These are phyloP conservation scores for Agrilus biguttatus DNA, from an alignment of 2,888 invertebrate genomes.

Conservation along the genomic window DNA sequence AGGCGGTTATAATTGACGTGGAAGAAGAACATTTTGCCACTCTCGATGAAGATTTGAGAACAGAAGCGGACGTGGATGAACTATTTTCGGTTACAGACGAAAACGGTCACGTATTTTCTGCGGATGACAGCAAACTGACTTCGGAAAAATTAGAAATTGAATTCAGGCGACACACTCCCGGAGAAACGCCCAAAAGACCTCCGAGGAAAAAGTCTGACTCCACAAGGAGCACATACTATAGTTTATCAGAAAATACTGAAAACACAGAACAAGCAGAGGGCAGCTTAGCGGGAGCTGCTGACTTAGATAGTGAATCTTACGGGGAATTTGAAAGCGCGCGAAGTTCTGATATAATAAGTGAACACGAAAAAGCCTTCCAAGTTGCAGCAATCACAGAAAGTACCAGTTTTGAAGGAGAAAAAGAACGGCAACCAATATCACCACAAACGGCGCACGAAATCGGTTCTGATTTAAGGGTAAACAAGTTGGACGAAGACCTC, in stretches of 20 bases:
- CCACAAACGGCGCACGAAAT: constrained; percentile 31
- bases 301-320: constrained; percentile 47
- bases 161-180: constrained; percentile 34
- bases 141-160: constrained; percentile 38
- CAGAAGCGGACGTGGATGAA: constrained; percentile 78
- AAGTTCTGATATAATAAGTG: constrained; percentile 35
- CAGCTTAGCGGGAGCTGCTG: constrained; percentile 32
- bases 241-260: constrained; percentile 46
- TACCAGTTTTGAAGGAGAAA: constrained; percentile 24
- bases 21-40: constrained; percentile 69
- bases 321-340: constrained; percentile 52
- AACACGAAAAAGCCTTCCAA: constrained; percentile 25
- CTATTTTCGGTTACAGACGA: constrained; percentile 65
- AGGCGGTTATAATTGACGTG: constrained; percentile 82
- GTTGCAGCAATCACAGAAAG: constrained; percentile 30
- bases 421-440: constrained; percentile 20
- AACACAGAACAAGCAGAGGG: constrained; percentile 39
- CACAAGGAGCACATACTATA: constrained; percentile 42
- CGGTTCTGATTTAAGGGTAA: constrained; percentile 29
- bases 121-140: constrained; percentile 30
- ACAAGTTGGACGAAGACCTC: constrained; percentile 32
- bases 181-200: constrained; percentile 40
- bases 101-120: constrained; percentile 27
- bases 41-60: constrained; percentile 71
- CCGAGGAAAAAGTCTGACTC: constrained; percentile 53